phyloP scores from a whole-genome alignment of 2,888 invertebrate genomes.

The Spodoptera littoralis region DNA sequence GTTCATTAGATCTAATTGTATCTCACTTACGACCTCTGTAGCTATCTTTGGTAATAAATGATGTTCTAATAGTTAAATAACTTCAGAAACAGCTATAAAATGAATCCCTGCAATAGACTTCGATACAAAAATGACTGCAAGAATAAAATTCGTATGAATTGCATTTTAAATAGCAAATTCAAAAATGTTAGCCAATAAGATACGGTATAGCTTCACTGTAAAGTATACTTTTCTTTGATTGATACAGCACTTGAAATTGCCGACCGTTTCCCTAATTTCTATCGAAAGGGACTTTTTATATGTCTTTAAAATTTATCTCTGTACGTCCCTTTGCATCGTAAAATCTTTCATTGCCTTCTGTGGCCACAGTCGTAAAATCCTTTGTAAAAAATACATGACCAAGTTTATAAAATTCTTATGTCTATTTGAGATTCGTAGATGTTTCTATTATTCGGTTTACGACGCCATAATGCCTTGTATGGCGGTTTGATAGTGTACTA shows the following conservation, averaged over 20 bases:
- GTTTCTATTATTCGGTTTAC: constrained; percentile 58
- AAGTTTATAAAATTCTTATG: constrained; percentile 64
- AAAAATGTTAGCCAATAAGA: constrained; percentile 7
- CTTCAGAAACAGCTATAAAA: constrained; percentile 5
- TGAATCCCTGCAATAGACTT: constrained; percentile 7
- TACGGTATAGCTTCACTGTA: constrained; percentile 14
- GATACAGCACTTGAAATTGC: constrained; percentile 22
- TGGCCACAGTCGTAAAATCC: constrained; percentile 65
- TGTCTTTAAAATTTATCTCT: constrained; percentile 52
- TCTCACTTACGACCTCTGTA: too few species aligned
- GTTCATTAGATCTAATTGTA: too few species aligned
- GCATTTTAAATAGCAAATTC: constrained; percentile 21
- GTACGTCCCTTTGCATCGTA: constrained; percentile 59
- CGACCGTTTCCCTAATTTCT: constrained; percentile 50
- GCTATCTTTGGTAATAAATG: too few species aligned
- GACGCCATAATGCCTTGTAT: constrained; percentile 53
- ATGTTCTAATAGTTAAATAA: too few species aligned
- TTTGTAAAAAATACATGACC: constrained; percentile 57
- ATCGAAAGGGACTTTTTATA: constrained; percentile 50
- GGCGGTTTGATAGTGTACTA: constrained; percentile 48
- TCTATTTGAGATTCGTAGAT: constrained; percentile 60
- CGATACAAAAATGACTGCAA: constrained; percentile 27
- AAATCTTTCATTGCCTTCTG: constrained; percentile 69
- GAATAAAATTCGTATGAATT: constrained; percentile 1
- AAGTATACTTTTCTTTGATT: constrained; percentile 24